These are phyloP conservation scores for Percopsis omiscomaycus DNA, from an alignment of 2,797 vertebrate genomes.

Conservation along the genomic window DNA sequence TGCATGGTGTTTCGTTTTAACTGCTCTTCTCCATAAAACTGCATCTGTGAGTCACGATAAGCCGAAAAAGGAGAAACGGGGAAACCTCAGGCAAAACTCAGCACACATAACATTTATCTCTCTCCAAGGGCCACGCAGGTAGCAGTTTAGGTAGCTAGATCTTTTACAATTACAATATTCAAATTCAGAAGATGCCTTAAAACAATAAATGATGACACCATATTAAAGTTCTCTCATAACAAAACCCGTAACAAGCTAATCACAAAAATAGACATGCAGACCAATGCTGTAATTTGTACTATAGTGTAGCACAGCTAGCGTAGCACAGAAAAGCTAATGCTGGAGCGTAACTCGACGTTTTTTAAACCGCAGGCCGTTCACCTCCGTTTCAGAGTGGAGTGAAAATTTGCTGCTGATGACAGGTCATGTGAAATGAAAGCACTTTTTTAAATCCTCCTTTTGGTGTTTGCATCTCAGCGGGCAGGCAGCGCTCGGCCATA, in stretches of 20 bases:
- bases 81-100: constrained; percentile 75
- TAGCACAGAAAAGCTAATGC: too few species aligned
- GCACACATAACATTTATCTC: constrained; percentile 60
- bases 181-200: constrained; percentile 36
- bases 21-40: constrained; percentile 62
- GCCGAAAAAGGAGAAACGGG: constrained; percentile 76
- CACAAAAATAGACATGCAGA: too few species aligned
- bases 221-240: constrained; percentile 54
- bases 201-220: constrained; percentile 48
- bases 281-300: too few species aligned
- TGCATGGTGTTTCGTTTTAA: constrained; percentile 50
- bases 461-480: constrained; percentile 70
- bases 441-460: constrained; percentile 63
- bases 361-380: constrained; percentile 65
- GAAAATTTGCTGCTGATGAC: constrained; percentile 78
- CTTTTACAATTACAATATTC: constrained; percentile 19
- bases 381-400: constrained; percentile 54
- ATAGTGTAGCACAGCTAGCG: too few species aligned
- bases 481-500: constrained; percentile 58
- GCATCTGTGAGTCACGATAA: constrained; percentile 72
- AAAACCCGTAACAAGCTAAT: too few species aligned
- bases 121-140: constrained; percentile 50
- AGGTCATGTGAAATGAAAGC: constrained; percentile 72
- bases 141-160: constrained; percentile 17
- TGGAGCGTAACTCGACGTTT: constrained; percentile 2